Evolutionary conservation across 2,113 vertebrate genomes (phyloP), one percentile per base, ranked within the genome.

Genomic region (Callopanchax toddi): DNA sequence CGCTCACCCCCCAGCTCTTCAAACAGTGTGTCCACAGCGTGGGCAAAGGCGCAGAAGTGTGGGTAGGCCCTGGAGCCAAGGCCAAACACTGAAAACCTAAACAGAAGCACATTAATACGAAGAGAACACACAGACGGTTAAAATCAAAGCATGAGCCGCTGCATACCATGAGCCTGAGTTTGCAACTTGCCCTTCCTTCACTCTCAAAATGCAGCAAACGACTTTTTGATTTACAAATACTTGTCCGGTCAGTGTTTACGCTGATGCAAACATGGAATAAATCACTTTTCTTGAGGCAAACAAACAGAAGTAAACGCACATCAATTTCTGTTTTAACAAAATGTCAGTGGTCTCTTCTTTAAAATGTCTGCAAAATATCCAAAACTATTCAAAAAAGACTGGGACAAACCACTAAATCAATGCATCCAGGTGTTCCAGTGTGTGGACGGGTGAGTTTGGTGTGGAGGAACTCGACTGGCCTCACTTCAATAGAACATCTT

Each of bases 41-140:
- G 97, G 88, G 95, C 97, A 65, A 99, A 99, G 80, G 97, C 97
- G 55, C 97, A 99, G 93, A 99, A 99, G 78, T 99, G 97, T 52
- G 97, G 97, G 75, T 99, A 99, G 6, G 96, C 97, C 21, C 96
- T 91, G 0, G 97, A 99, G 52, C 97, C 97, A 60, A 99, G 94
- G 84, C 97, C 97, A 20, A 99, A 99, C 80, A 95, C 97, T 0
- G 97, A 99, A 88, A 98, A 99, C 89, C 97, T 99, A 79, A 0
- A 46, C 56, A 66, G 11, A 77, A 6, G 55, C 48, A 74, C 10
- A 60, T 43, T 42, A 32, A 70, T 9, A 42, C 18, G 3, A 29
- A 23, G 23, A 37, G 25, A 67, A 65, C 37, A 56, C 18, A 21
- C 48, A 29, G n/a, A 22, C 18, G 5, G 23, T 46, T 16, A 22